Evolutionary conservation across 2,113 vertebrate genomes (phyloP), one percentile per base, ranked within the genome.

Genomic region (Verasper variegatus): DNA sequence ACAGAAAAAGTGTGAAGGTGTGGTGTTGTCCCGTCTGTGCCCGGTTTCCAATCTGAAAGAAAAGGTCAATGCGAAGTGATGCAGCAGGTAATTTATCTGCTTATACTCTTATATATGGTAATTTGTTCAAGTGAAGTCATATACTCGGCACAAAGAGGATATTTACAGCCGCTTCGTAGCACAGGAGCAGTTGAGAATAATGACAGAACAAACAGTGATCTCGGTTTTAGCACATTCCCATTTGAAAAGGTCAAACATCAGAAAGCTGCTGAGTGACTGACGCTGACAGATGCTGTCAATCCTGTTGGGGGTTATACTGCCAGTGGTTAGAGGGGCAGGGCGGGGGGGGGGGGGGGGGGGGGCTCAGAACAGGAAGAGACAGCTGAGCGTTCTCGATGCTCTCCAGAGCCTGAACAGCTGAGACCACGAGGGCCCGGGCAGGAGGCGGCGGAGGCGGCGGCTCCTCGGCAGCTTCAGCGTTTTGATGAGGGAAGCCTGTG

Each of bases 201-300:
- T 35, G 17, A 68, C 60, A 80, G 86, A 77, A 77, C 71, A 69
- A 73, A 70, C 45, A 1, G 58, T 61, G 56, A 81, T 85, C 81
- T 74, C 69, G 71, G 71, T 70, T 81, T 54, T 26, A 35, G 66
- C 59, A 73, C 42, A 27, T 70, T 74, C 82, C 45, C 62, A 13
- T 76, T 66, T 54, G 27, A 31, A 81, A 90, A 85, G 87, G 86
- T 91, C 87, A 88, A 82, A 81, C 73, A 86, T 91, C 85, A 90
- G 73, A 83, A 84, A 80, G 78, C 85, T 65, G 81, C 80, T 73
- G 82, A 81, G 60, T 85, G 90, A 92, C 63, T 84, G 88, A 86
- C 86, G 80, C 68, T 87, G 91, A 88, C 91, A 93, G 88, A 89
- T 91, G 90, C 78, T 81, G 89, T 90, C 89, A 84, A 65, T 82